Evolutionary conservation across 2,797 vertebrate species (phyloP), one percentile per base, ranked within the genome.

Genomic region (Sibirionetta formosa): DNA sequence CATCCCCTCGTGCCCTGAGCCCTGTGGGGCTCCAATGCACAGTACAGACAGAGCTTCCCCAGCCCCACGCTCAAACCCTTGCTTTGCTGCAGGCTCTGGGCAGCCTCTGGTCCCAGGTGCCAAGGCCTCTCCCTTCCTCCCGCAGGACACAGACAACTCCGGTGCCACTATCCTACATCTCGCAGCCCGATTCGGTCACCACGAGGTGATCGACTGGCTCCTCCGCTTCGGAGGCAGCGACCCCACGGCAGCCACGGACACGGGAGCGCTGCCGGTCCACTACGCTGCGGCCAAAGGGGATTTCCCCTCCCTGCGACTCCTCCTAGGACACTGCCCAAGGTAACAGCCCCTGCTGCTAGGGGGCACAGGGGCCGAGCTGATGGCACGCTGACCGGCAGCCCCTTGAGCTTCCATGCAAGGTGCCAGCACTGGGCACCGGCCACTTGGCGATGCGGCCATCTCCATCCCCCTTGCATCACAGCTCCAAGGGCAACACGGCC

Each of bases 221-320:
- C 98, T 99, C 92, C 99, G 98, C 88, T 98, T 98, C 3, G 98
- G 99, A 3, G 98, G 98, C 68, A 99, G 98, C 23, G 99, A 99
- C 77, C 98, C 99, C 20, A 97, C 98, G 11, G 92, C 96, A 54
- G 95, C 98, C 97, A 99, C 99, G 1, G 99, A 99, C 78, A 99
- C 98, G 1, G 99, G 99, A 14, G 99, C 99, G 6, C 94, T 99
- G 58, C 99, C 99, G 7, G 89, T 99, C 90, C 99, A 99, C 97
- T 99, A 99, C 1, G 99, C 99, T 2, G 99, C 99, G 96, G 99
- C 99, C 99, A 99, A 99, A 98, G 99, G 99, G 97, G 99, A 99
- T 97, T 98, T 99, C 92, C 96, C 98, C 89, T 99, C 99, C 58
- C 98, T 99, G 83, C 98, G 98, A 86, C 98, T 99, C 78, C 98